Evolutionary conservation across 1,140 invertebrate species (phyloP), one percentile per base, ranked within the genome.

Genomic region (Drosophila virilis): DNA sequence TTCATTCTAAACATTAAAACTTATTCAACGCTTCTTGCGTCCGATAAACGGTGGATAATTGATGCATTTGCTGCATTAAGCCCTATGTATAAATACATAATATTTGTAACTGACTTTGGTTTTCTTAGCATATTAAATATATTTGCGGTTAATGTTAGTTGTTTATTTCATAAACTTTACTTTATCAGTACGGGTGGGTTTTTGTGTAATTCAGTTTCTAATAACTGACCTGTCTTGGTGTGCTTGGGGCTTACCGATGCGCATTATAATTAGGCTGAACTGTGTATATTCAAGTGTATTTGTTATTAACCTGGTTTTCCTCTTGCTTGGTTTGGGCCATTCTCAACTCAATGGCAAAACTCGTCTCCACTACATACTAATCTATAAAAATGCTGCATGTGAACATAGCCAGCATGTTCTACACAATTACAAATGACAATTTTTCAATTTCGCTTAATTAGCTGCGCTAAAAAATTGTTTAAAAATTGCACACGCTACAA

Each of bases 261-360:
- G 51, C 28, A 42, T 37, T 65, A 57, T 8, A 48, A n/a, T 9
- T 35, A 52, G 22, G 37, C 9, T 43, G 28, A 22, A 13, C 37
- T 42, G 9, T 46, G 17, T 45, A 33, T 67, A 50, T 69, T 69
- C 17, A 61, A 51, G 57, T 74, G 68, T 75, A 86, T 62, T 69
- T 77, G 48, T 72, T 78, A 55, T 77, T 78, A 74, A 85, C 82
- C 82, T 85, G 82, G 82, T 88, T 88, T 78, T 89, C 80, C 85
- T 88, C 64, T 89, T 83, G 78, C 52, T 65, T 78, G 42, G 54
- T 52, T 35, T 65, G n/a, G 15, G 64, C 48, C 46, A 43, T 71
- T 61, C 28, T 54, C 22, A 5, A 50, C 54, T 65, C 54, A 83
- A 82, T 48, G 38, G 64, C 42, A 17, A 48, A 48, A 65, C 51